These are phyloP conservation scores for Euwallacea fornicatus DNA, from an alignment of 1,140 invertebrate species.

Conservation along the genomic window DNA sequence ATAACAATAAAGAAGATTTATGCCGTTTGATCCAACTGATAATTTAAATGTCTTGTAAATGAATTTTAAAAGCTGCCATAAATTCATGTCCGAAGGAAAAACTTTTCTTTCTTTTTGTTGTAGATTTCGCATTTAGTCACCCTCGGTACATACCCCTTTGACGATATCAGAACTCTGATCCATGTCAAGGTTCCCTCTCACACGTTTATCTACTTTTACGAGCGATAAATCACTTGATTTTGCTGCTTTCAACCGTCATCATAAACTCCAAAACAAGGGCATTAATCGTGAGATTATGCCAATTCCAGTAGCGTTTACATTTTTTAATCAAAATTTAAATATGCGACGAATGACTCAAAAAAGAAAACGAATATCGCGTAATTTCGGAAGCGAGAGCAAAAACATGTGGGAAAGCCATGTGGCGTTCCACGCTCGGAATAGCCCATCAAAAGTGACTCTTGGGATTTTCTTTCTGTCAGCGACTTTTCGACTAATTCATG, in stretches of 20 bases:
- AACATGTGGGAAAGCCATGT: conserved; percentile 7
- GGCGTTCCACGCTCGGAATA: conserved; percentile 4
- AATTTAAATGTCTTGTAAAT: conserved; percentile 28
- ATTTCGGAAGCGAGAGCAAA: conserved; percentile 5
- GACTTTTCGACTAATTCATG: conserved; percentile 11
- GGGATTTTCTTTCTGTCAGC: conserved; percentile 15
- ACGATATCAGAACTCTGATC: too few relatives aligned
- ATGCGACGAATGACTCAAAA: too few relatives aligned
- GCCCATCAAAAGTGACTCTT: conserved; percentile 14
- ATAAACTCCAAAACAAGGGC: too few relatives aligned
- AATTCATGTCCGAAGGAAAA: conserved; percentile 7
- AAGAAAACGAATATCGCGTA: neutral
- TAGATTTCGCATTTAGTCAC: neutral
- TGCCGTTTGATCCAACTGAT: conserved; percentile 20
- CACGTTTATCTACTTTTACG: too few relatives aligned
- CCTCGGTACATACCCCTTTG: too few relatives aligned
- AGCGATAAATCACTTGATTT: too few relatives aligned
- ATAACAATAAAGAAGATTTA: conserved; percentile 31
- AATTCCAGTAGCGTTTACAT: too few relatives aligned
- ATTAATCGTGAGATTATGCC: too few relatives aligned
- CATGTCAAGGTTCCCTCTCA: too few relatives aligned
- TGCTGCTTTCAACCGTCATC: too few relatives aligned
- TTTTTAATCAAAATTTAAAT: too few relatives aligned
- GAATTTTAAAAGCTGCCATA: conserved; percentile 25
- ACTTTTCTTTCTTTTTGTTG: conserved; percentile 1